Base-by-base conservation (phyloP, 1,140 invertebrate genomes). In the Arctopsyche grandis region DNA sequence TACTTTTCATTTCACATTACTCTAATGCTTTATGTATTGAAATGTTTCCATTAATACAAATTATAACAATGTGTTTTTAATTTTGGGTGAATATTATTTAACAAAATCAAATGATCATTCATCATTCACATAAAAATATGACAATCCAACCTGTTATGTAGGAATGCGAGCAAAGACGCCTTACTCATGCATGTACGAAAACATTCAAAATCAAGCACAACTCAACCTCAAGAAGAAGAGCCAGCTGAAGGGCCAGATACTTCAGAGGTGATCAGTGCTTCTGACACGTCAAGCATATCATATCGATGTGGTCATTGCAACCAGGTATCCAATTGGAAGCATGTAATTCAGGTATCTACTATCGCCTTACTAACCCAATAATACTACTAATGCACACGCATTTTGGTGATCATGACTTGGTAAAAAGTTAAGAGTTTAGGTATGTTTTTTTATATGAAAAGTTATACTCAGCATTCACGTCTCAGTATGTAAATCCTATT, bases 311-410 rank as follows among this genome's bases (percentile, higher is more conserved):
- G 92, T 83, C 91, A 93, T 85, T 94, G 93, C 87, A 91, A 93
- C 85, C 92, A 93, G 87, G 87, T 93, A 83, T 93, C 92, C 77
- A 93, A 93, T 87, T 94, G 93, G 93, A 93, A 93, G 89, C 92
- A 94, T 90, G 93, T 94, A 83, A 93, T 94, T 87, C 92, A 93
- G 91, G 92, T 93, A 91, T 87, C 85, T 87, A 88, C 84, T 87
- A 86, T 87, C 86, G 83, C 77, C 77, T 79, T 80, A 82, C 81
- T 82, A 82, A 82, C 81, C 69, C 81, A 80, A 71, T 82, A 80
- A 82, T 78, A 21, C 9, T 48, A 56, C 16, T 75, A 70, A 69
- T 70, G 12, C 21, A 22, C 5, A 21, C n/a, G 16, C 58, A 21
- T 75, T 52, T 52, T 10, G 12, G 12, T 16, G 16, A 38, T 38